Base-by-base conservation (phyloP, 2,113 vertebrate species). In the Petroica traversi region DNA sequence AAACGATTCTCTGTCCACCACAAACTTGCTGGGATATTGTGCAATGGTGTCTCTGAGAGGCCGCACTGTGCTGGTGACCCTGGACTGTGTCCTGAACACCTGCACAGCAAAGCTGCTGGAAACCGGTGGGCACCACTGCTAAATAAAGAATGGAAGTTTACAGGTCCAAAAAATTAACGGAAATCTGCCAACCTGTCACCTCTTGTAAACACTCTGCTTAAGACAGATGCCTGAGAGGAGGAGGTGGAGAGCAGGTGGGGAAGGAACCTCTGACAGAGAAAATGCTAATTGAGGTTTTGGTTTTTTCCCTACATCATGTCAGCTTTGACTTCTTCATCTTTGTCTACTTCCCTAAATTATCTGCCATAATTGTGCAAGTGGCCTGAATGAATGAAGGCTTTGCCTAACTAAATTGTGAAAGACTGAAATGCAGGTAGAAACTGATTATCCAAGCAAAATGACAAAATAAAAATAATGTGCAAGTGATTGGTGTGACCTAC, bases 241-340 rank as follows among this genome's bases (percentile, higher is more conserved):
- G 25, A 84, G 33, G 59, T 38, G 75, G 59, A 91, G 75, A 12
- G 6, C 95, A 84, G 86, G 40, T 86, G 76, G 73, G 55, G 52
- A 62, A 81, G 48, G 54, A 85, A 19, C 22, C 43, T 61, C 55
- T 63, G 80, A 89, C 72, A 94, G 88, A 62, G 29, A 86, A 83
- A 90, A 93, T 54, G 75, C 66, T 85, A 88, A 91, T 88, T 66
- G 64, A 26, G 6, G 0, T 36, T 48, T n/a, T n/a, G n/a, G n/a
- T n/a, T 79, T 78, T 40, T 87, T 81, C 25, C n/a, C 62, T 93
- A 15, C 40, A 36, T 78, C 40, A 20, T 48, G 76, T 95, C 89
- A 85, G 26, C 40, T 97, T 93, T 93, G 61, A 92, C 59, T 86
- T 96, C 38, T 77, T 88, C 38, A 24, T 86, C 68, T 92, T 87